Evolutionary conservation across 2,888 invertebrate species (phyloP), one percentile per base, ranked within the genome.

Genomic region (Platypus cylindrus): DNA sequence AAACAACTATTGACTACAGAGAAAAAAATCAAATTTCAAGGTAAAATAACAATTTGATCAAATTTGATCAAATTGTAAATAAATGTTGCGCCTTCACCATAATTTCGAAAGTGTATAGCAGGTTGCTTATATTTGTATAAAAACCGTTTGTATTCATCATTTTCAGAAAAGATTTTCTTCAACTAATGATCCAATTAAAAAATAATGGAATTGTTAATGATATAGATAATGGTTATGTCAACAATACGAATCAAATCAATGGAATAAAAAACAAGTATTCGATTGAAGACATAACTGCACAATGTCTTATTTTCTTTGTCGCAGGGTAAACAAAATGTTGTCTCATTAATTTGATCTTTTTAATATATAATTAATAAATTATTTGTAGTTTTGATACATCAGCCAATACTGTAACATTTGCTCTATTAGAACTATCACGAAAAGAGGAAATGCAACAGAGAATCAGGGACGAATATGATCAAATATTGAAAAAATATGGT

Each of bases 121-220:
- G n/a, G n/a, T n/a, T n/a, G n/a, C n/a, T n/a, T n/a, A n/a, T n/a
- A n/a, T n/a, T n/a, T n/a, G n/a, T n/a, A n/a, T n/a, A n/a, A n/a
- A n/a, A n/a, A n/a, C n/a, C n/a, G n/a, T n/a, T n/a, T n/a, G n/a
- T n/a, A n/a, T n/a, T n/a, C n/a, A n/a, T n/a, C n/a, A n/a, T n/a
- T 8, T 8, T 34, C 5, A 9, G 23, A 24, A 32, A 32, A 11
- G 32, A 32, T 11, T 32, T 32, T 24, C 15, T 32, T 25, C 44
- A 38, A 41, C 39, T 41, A 36, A 39, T 38, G 37, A 40, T 41
- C 35, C 32, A 32, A 5, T 15, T 32, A 27, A 25, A 34, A 22
- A 34, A 28, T 20, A 34, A 34, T 3, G 34, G 51, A 2, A 61
- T 63, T 43, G 48, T 66, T 3, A 41, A 48, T 1, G 37, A 45